Percentiles rank a stretch among this genome's conserved stretches.
These are phyloP conservation scores for Erythrocercus mccallii DNA, from an alignment of 2,113 vertebrate genomes.

Conservation along the genomic window DNA sequence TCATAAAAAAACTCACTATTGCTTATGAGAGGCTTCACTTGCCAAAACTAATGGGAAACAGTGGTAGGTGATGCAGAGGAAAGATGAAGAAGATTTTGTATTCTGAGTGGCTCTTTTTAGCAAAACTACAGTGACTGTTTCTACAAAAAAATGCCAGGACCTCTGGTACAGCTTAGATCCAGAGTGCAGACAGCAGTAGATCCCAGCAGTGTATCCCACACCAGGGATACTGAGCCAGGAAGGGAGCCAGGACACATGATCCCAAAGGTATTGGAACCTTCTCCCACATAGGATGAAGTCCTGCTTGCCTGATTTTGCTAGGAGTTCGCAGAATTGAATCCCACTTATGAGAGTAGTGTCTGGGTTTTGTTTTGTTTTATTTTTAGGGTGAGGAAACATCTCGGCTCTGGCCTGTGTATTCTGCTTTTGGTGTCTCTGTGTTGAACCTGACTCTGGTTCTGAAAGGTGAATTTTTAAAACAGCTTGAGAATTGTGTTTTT, in stretches of 20 bases:
- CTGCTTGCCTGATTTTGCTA: not conserved
- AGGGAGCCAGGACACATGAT: not conserved
- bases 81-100: not conserved
- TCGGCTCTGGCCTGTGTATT: not conserved
- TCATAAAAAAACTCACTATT: not conserved
- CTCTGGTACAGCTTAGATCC: not conserved
- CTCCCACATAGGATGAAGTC: not conserved
- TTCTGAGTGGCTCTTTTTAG: not conserved
- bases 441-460: not conserved
- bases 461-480: not conserved
- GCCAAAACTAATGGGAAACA: not conserved
- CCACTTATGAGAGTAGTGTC: not conserved
- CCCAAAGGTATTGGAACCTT: not conserved
- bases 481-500: not conserved
- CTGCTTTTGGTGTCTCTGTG: not conserved
- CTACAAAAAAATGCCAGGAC: not conserved
- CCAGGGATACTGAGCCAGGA: not conserved
- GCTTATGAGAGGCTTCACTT: not conserved
- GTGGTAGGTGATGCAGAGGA: not conserved
- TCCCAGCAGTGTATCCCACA: not conserved
- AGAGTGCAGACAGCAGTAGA: not conserved
- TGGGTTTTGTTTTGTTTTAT: not conserved
- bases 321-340: not conserved
- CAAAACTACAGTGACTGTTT: not conserved
- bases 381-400: not conserved